Percentiles rank a stretch among this genome's conserved stretches.
phyloP scores from a whole-genome alignment of 2,113 vertebrate genomes.

The Girardinichthys multiradiatus region DNA sequence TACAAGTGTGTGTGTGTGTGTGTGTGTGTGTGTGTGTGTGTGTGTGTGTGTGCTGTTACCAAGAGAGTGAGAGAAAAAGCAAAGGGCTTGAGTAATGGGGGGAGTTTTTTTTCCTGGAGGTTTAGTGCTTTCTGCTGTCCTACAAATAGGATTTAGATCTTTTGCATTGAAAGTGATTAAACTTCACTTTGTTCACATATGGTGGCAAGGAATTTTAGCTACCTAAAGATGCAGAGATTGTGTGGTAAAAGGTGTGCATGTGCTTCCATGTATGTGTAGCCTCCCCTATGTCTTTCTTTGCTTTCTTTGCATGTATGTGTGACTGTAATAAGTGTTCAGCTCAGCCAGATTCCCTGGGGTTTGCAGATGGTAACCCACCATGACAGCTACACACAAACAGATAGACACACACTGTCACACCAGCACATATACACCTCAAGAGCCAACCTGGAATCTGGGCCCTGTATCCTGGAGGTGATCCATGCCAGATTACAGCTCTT shows the following conservation, averaged over 20 bases:
- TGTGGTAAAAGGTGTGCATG: constrained; percentile 28
- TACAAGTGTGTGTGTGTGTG: constrained; percentile 7
- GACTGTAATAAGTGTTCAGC: constrained; percentile 24
- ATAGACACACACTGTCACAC: constrained; percentile 19
- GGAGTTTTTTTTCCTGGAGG: constrained; percentile 29
- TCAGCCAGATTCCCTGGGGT: constrained; percentile 65
- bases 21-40: not conserved
- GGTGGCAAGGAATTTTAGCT: constrained; percentile 45
- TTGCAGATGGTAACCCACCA: constrained; percentile 75
- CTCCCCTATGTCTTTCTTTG: constrained; percentile 18
- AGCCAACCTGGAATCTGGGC: constrained; percentile 65
- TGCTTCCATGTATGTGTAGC: constrained; percentile 17
- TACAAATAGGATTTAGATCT: constrained; percentile 69
- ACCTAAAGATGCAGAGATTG: constrained; percentile 21
- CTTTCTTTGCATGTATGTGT: constrained; percentile 14
- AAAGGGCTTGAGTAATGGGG: not conserved
- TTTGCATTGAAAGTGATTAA: constrained; percentile 58
- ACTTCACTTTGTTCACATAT: constrained; percentile 47
- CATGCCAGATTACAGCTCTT: constrained; percentile 63
- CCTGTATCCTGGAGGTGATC: constrained; percentile 62
- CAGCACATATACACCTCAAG: constrained; percentile 25
- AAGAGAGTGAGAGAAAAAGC: not conserved
- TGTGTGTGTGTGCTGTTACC: not conserved
- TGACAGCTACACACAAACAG: constrained; percentile 57
- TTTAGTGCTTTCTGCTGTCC: constrained; percentile 55